Evolutionary conservation across 2,797 vertebrate species (phyloP), one percentile per base, ranked within the genome.

Genomic region (Falco naumanni): DNA sequence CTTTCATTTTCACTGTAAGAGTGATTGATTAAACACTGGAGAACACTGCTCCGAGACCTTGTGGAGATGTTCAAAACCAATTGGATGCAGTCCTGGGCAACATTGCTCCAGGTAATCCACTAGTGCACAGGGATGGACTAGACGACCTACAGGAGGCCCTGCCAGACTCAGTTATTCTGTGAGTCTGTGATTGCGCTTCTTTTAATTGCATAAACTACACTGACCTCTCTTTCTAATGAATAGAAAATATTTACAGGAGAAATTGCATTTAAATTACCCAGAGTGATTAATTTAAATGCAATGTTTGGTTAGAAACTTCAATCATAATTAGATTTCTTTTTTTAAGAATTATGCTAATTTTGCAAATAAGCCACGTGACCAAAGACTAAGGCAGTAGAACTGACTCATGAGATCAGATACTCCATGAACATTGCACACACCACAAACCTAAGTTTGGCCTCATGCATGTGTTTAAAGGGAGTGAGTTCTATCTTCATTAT

Each of bases 201-300:
- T 96, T 91, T 94, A 93, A 96, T 95, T 97, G 63, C 84, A 89
- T 93, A 95, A 96, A 95, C 54, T 60, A 95, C n/a, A 96, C 65
- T 89, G 65, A 83, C 96, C 92, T 90, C 47, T 81, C 77, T 93
- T 97, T 92, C 89, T 95, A 95, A 96, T 93, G 64, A 96, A 89
- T 66, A 88, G 51, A 92, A 97, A 97, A 91, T 94, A 89, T 95
- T 97, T 96, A 93, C 89, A 92, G 75, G 81, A 96, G 96, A 96
- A 74, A 95, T 45, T 96, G 84, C 95, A 94, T 84, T 89, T 95
- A 93, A 96, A 96, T 91, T 94, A 92, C 72, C 29, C 90, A 86
- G 84, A 91, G 29, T 60, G 69, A 94, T 96, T 92, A 82, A 37
- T 96, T 97, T 87, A 96, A 97, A 94, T 60, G 37, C 41, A 82